Base-by-base conservation (phyloP, 2,888 invertebrate species). In the Penaeus monodon region DNA sequence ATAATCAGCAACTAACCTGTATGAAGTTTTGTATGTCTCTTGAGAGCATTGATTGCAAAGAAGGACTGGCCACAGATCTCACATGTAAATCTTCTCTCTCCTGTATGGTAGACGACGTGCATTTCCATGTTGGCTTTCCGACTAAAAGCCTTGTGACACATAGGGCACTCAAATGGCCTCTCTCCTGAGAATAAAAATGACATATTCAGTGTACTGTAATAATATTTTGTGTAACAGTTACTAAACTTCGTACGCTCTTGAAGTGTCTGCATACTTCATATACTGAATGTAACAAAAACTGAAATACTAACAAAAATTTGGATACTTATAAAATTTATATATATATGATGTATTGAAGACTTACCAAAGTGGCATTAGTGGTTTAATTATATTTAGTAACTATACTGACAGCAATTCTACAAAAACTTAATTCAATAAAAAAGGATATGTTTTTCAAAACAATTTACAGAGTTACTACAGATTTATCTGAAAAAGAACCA, bases 121-220 rank as follows among this genome's bases (percentile, higher is more conserved):
- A 87, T 90, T 76, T 90, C 88, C 88, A 90, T 87, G 24, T 86
- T 90, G 24, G 86, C 88, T 80, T 90, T 90, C 20, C 90, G 90
- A 77, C 88, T 90, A 77, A 90, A 90, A 27, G 84, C 77, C 74
- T 90, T 90, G 44, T 81, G 77, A 65, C 90, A 90, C 44, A 90
- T 79, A 3, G 81, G 81, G 64, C 90, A 90, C 49, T 79, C 81
- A 80, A 88, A 90, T 27, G 90, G 88, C 33, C 88, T 78, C 73
- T 87, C 88, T 49, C 90, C 90, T 90, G 87, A 33, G 29, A 29
- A 73, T 68, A 10, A 44, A 27, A 38, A n/a, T 44, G 73, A 14
- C 29, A 27, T n/a, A 20, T 24, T 68, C 24, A 24, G 70, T 70
- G n/a, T 70, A 22, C 14, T 22, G 22, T 57, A 57, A 70, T 70